Conservation (phyloP, 2,113 vertebrate genomes). For the Pluvianellus socialis region DNA sequence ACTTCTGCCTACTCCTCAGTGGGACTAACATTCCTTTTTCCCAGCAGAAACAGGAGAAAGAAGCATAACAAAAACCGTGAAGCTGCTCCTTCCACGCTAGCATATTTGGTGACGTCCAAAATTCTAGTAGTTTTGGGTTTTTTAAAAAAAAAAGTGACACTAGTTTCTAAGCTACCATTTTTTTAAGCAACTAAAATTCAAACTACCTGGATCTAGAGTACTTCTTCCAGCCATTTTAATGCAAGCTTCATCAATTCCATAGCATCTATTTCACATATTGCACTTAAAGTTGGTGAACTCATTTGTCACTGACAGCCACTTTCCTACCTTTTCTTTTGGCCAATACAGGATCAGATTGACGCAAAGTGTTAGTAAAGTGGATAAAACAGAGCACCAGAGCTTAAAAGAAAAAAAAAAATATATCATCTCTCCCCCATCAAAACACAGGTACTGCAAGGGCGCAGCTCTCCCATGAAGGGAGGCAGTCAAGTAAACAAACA, state of each 20-base stretch:
- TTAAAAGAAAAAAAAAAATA: background rate
- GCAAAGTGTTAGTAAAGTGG: background rate
- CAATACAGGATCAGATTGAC: background rate
- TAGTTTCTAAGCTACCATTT: background rate
- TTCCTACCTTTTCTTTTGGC: background rate
- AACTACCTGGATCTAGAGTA: background rate
- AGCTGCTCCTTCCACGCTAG: background rate
- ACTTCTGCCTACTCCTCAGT: background rate
- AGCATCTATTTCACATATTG: background rate
- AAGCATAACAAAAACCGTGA: rapidly evolving
- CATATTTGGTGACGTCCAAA: rapidly evolving
- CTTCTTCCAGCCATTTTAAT: background rate
- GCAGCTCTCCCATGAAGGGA: background rate
- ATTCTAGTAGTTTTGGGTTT: background rate
- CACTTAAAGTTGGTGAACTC: background rate
- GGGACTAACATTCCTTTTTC: background rate
- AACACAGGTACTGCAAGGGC: background rate
- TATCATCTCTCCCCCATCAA: background rate
- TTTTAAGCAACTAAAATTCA: background rate
- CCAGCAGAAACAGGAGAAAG: background rate
- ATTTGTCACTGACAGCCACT: background rate
- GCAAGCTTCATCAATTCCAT: background rate
- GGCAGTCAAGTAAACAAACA: background rate
- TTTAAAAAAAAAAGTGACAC: background rate
- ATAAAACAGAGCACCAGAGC: background rate